A percentile compares a stretch with the other conserved stretches of the same genome.
Evolutionary conservation across 2,113 vertebrate species (phyloP).

Genomic region (Macrotis lagotis): DNA sequence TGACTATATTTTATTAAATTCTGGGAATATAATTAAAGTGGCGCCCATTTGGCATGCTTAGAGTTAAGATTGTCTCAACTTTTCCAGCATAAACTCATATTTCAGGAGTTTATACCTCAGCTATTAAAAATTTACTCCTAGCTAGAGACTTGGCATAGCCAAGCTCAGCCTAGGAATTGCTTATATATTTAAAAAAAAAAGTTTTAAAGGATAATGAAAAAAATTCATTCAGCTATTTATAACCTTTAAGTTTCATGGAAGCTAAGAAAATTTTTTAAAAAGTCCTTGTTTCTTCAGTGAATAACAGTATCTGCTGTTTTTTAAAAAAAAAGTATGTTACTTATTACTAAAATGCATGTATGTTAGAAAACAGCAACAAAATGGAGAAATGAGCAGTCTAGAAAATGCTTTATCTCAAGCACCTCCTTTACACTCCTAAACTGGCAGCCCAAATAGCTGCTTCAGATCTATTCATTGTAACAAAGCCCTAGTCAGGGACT

Average conservation of each 20-base stretch:
- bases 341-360: not conserved
- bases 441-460: not conserved
- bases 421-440: slow-evolving; percentile 13
- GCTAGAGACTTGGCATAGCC: slow-evolving; percentile 62
- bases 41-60: slow-evolving; percentile 50
- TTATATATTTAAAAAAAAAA: not conserved
- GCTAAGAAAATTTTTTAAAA: slow-evolving; percentile 45
- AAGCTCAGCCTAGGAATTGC: slow-evolving; percentile 53
- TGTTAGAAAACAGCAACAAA: not conserved
- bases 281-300: slow-evolving; percentile 33
- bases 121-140: slow-evolving; percentile 64
- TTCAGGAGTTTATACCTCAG: slow-evolving; percentile 61
- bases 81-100: slow-evolving; percentile 73
- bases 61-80: slow-evolving; percentile 65
- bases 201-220: slow-evolving; percentile 57
- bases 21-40: slow-evolving; percentile 63
- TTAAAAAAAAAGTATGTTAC: not conserved
- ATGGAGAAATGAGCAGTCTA: not conserved
- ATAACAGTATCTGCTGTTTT: slow-evolving; percentile 13
- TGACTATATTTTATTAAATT: slow-evolving; percentile 59
- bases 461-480: slow-evolving; percentile 31
- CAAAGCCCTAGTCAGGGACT: not conserved
- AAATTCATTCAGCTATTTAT: slow-evolving; percentile 58
- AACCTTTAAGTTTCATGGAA: slow-evolving; percentile 55
- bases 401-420: not conserved